Evolutionary conservation across 2,113 vertebrate species (phyloP).

Genomic region (Cyanoliseus patagonus): DNA sequence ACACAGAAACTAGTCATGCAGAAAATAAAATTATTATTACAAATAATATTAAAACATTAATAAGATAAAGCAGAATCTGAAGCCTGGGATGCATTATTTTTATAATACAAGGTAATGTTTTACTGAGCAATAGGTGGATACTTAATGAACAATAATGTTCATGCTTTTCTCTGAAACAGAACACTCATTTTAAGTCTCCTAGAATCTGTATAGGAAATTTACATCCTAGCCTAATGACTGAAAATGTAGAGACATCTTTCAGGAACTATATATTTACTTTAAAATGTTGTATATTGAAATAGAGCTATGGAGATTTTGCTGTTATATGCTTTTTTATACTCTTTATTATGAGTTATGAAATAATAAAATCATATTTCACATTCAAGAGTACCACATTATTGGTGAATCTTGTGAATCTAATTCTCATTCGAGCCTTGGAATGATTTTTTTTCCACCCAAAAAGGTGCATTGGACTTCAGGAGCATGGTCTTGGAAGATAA

Average conservation of each 20-base stretch:
- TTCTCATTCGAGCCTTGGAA: neutral
- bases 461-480: neutral
- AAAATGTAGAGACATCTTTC: neutral
- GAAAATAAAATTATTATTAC: neutral
- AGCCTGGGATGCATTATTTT: neutral
- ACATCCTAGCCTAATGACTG: neutral
- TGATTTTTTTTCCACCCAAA: neutral
- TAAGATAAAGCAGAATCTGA: neutral
- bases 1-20: neutral
- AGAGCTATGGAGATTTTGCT: neutral
- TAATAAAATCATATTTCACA: neutral
- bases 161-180: neutral
- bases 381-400: neutral
- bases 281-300: neutral
- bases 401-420: neutral
- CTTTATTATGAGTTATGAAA: neutral
- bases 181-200: neutral
- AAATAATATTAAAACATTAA: neutral
- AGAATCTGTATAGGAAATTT: neutral
- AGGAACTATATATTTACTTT: neutral
- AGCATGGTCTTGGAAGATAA: constrained; percentile 13
- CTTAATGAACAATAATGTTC: neutral
- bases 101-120: neutral
- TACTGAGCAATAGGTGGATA: neutral
- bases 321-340: neutral